phyloP scores from a whole-genome alignment of 2,888 invertebrate genomes.

The Eugnorisma glareosa region DNA sequence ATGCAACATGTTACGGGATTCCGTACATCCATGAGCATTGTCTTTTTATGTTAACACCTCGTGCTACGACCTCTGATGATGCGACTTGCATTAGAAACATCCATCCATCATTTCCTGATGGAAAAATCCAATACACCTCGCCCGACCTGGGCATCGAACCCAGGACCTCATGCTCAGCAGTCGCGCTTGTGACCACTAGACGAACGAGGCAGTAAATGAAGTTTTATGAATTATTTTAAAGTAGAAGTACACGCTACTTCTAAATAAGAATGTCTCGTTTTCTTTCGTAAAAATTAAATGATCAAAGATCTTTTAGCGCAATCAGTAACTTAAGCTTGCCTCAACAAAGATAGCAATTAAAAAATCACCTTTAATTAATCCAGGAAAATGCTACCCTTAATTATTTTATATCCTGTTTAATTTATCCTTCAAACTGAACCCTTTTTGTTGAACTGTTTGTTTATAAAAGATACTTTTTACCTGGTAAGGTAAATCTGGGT shows the following conservation, averaged over 20 bases:
- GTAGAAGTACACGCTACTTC: neutral
- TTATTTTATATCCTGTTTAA: conserved; percentile 39
- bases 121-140: no score
- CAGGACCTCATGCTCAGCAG: no score
- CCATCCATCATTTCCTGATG: no score
- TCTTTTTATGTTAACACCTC: no score
- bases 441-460: conserved; percentile 31
- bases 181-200: no score
- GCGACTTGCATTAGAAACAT: no score
- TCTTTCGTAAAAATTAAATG: neutral
- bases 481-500: neutral
- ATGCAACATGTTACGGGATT: no score
- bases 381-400: conserved; percentile 30
- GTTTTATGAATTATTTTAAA: neutral
- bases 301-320: neutral
- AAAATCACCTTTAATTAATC: conserved; percentile 50
- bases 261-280: neutral
- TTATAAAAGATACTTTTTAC: conserved; percentile 7
- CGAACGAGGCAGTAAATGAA: no score
- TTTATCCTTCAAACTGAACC: conserved; percentile 45
- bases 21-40: no score
- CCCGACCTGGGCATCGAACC: no score
- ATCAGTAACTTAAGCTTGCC: conserved; percentile 37
- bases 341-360: conserved; percentile 46
- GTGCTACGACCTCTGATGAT: no score